Evolutionary conservation across 2,888 invertebrate species (phyloP), one percentile per base, ranked within the genome.

Genomic region (Napeogenes sylphis): DNA sequence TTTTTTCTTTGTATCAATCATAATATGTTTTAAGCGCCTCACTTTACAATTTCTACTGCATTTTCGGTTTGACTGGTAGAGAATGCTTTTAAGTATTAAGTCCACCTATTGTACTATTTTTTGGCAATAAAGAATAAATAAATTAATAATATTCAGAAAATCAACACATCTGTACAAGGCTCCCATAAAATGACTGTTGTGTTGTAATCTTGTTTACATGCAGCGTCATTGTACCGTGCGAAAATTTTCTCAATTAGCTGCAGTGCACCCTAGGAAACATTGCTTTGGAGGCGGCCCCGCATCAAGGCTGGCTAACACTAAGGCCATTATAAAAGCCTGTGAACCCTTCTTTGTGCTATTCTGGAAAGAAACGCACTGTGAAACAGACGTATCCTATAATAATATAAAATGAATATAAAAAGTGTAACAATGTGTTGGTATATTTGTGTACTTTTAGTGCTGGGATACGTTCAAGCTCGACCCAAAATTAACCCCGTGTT

Each of bases 291-390:
- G 61, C 64, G 68, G 69, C 74, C 65, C 75, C 74, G 75, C 75
- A 75, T 79, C 88, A 89, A 89, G 89, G 88, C 83, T 84, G 71
- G 71, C 74, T 63, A 72, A 70, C 57, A 87, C 87, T 89, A 84
- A 88, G 90, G 88, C 87, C 85, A 87, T 80, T 90, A 90, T 90
- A 90, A 90, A 85, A 83, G 83, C 79, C 73, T 83, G 85, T 78
- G 80, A 80, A 85, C 84, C 84, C 81, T 77, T 76, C 66, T 77
- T 80, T 80, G 80, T 80, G 71, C 68, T 87, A 90, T 81, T 90
- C 81, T 81, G 83, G 83, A 81, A 78, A 75, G 73, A 70, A 77
- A 72, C 76, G 73, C 71, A 73, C 71, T 63, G 73, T 72, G 70
- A 71, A 73, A 67, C 75, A 76, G 85, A 79, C 81, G 88, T 80